phyloP scores from a whole-genome alignment of 2,797 vertebrate species.

The Etheostoma nigrum region DNA sequence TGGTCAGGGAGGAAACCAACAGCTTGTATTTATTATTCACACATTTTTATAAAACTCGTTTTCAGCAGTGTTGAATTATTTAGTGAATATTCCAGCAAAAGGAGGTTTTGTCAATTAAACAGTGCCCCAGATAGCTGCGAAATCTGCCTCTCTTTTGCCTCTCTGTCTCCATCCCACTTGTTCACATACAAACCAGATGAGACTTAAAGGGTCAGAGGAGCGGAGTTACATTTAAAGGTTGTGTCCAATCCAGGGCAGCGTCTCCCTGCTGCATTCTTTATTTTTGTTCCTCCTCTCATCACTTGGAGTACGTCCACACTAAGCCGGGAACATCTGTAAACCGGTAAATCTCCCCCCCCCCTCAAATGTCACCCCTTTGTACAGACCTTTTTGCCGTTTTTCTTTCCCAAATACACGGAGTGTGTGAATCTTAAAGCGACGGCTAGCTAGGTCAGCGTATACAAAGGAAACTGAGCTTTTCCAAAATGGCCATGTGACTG shows the following conservation, averaged over 20 bases:
- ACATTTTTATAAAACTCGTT: slow-evolving; percentile 75
- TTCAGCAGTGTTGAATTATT: slow-evolving; percentile 83
- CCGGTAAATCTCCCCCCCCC: too few species aligned
- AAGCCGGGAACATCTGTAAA: neutral
- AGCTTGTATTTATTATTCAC: slow-evolving; percentile 81
- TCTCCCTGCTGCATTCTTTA: neutral
- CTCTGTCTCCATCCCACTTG: neutral
- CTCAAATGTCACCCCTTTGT: neutral
- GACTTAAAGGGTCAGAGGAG: slow-evolving; percentile 1
- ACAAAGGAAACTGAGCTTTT: too few species aligned
- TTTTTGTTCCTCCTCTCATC: slow-evolving; percentile 12
- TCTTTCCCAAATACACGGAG: neutral
- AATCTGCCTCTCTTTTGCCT: slow-evolving; percentile 26
- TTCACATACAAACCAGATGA: slow-evolving; percentile 12
- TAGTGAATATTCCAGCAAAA: slow-evolving; percentile 81
- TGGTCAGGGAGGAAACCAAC: slow-evolving; percentile 68
- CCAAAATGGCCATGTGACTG: too few species aligned
- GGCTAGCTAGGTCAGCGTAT: too few species aligned
- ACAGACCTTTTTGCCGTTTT: neutral
- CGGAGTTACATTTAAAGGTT: neutral
- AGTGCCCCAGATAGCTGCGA: slow-evolving; percentile 62
- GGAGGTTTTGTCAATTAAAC: slow-evolving; percentile 84
- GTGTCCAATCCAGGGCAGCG: neutral
- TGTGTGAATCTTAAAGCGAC: neutral
- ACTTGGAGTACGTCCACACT: neutral